Percentiles rank a stretch among this genome's conserved stretches.
Evolutionary conservation across 64 coral and sea anemone species (phyloP).

Genomic region (Porites lutea): DNA sequence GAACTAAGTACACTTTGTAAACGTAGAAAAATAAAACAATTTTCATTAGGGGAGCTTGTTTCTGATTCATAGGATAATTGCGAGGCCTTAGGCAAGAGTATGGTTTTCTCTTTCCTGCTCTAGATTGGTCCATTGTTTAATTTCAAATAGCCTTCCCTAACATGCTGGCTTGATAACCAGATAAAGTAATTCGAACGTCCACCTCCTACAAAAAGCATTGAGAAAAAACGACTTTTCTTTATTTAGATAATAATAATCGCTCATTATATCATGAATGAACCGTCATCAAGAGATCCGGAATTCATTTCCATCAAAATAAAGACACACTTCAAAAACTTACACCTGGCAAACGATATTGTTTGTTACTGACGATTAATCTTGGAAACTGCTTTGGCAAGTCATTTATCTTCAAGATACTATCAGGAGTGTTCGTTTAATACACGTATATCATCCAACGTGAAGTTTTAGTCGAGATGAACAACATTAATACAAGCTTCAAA

Average conservation of each 20-base stretch:
- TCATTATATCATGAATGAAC: neutral
- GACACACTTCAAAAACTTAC: neutral
- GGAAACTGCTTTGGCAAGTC: neutral
- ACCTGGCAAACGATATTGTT: neutral
- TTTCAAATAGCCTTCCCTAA: neutral
- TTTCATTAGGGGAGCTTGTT: neutral
- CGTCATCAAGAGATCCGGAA: neutral
- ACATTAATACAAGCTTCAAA: neutral
- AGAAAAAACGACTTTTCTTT: neutral
- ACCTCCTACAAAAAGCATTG: neutral
- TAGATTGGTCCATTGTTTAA: neutral
- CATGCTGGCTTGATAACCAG: neutral
- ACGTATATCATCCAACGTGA: neutral
- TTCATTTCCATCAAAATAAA: slow-evolving; percentile 24
- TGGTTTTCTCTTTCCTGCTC: neutral
- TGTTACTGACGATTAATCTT: neutral
- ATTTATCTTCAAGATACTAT: neutral
- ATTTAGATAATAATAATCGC: neutral
- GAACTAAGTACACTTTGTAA: too few species aligned
- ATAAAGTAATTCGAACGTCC: neutral
- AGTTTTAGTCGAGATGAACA: neutral
- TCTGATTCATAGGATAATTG: neutral
- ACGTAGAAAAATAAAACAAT: too few species aligned
- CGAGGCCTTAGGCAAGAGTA: neutral
- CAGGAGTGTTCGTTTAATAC: too few species aligned